Base-by-base conservation (phyloP, 1,140 invertebrate genomes). In the Zaprionus vittiger region DNA sequence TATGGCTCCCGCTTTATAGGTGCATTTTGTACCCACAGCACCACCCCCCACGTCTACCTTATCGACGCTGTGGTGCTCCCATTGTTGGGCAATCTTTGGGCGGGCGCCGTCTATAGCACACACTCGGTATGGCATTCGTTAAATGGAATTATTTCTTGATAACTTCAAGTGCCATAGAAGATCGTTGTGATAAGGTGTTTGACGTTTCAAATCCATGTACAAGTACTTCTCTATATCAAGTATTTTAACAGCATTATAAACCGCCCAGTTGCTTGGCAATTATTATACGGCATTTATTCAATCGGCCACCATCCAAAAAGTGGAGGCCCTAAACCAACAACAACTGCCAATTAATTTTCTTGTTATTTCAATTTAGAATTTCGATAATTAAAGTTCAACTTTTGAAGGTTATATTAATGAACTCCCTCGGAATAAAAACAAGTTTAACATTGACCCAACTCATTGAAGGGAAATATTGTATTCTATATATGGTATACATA, bases 91-190 rank as follows among this genome's bases (percentile, higher is more conserved):
- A 26, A 34, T 67, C 11, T 55, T 14, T 34, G 65, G 55, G 55
- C 66, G 56, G 62, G 61, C 28, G 79, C 17, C 49, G 38, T 44
- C 77, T 83, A 77, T 80, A 69, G 28, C 66, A 17, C 49, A 67
- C 38, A 28, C 61, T 49, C 47, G 67, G 67, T 78, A 78, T 74
- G 77, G 54, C 79, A 81, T 81, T 59, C 65, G 70, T 71, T 81
- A 78, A 85, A 57, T 77, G 82, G 64, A 65, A 78, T 81, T 72
- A 71, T 77, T 79, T 55, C 44, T 49, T 67, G 81, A 84, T 85
- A 84, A 81, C 69, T 55, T 64, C 63, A 62, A 87, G 67, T 87
- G 63, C 34, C 26, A 56, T 59, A 87, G 66, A 80, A 87, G 66
- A 80, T 80, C 38, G 31, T 64, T 66, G 63, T 66, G 83, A 86